Base-by-base conservation (phyloP, 2,888 invertebrate species). In the Cremastinae sp. region DNA sequence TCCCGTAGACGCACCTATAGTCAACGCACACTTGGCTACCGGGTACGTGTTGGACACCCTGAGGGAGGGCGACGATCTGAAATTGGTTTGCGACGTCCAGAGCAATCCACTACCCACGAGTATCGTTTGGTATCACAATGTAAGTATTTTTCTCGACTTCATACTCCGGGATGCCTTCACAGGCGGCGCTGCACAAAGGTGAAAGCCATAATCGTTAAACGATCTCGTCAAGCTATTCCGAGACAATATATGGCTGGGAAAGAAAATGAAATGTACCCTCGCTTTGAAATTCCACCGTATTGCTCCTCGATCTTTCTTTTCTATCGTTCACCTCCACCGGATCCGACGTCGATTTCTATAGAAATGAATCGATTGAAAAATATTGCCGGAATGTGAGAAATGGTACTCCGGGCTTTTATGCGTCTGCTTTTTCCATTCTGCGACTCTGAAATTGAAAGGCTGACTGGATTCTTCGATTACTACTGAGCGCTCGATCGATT, bases 41-140 rank as follows among this genome's bases (percentile, higher is more conserved):
- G 91, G 92, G 54, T 92, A 93, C 83, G 92, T 93, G 12, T 92
- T 93, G 84, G 93, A 94, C 85, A 92, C 93, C 22, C 92, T 93
- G 78, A 90, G 93, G 78, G 96, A 96, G 90, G 96, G 95, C 54
- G 94, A 95, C 82, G 94, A 95, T 83, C 94, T 96, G 61, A 94
- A 93, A 83, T 91, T 96, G 65, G 92, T 94, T 65, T 97, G 96
- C 87, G 94, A 95, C 79, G 94, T 95, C 22, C 93, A 94, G 80
- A 95, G 96, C 49, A 93, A 94, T 78, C 96, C 96, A 9, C 92
- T 93, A 49, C 93, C 95, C 9, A 92, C 92, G 80, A 93, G 93
- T 84, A 95, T 94, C 88, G 93, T 93, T 61, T 96, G 96, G 93
- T 95, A 94, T 87, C 95, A 94, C 88, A 94, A 95, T 91, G 96